Base-by-base conservation (phyloP, 2,888 invertebrate genomes). In the Griposia aprilina region DNA sequence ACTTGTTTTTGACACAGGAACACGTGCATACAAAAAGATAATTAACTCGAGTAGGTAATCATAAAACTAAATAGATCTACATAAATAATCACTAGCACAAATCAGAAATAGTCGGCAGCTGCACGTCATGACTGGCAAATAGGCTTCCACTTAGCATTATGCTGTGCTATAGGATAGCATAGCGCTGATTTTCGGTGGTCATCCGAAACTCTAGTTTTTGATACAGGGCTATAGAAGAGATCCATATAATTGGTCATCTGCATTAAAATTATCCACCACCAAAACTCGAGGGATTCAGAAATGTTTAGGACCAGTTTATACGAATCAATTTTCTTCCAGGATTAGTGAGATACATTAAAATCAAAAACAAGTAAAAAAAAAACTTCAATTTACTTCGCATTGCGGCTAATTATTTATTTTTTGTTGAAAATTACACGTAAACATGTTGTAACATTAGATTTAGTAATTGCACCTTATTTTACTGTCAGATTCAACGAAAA, bases 401-500 rank as follows among this genome's bases (percentile, higher is more conserved):
- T 36, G 17, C 5, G 59, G 13, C 5, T 10, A 50, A 50, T 67
- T 10, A 57, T 17, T 30, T 30, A 5, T 23, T 36, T 30, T n/a
- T 78, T n/a, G 2, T 66, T 50, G 2, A 30, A n/a, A 71, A 71
- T 26, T 15, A 74, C 59, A 63, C 13, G 20, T 50, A 26, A 71
- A 72, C 48, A 71, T 65, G 67, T 30, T 30, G 36, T 63, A 60
- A 69, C 48, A 65, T 76, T 62, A 48, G 36, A 45, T 67, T 67
- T 68, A 11, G 62, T 69, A 74, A 71, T 60, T 73, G 75, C 74
- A 57, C 41, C 55, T 74, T 71, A 78, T 75, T 78, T 81, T 73
- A 76, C 52, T 65, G 78, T 36, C 60, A 50, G 74, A 69, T 70
- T 52, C 70, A 48, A 70, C 68, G 55, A 76, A 84, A 85, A 74